Evolutionary conservation across 2,113 vertebrate genomes (phyloP).

Genomic region (Sinosuthora webbiana): DNA sequence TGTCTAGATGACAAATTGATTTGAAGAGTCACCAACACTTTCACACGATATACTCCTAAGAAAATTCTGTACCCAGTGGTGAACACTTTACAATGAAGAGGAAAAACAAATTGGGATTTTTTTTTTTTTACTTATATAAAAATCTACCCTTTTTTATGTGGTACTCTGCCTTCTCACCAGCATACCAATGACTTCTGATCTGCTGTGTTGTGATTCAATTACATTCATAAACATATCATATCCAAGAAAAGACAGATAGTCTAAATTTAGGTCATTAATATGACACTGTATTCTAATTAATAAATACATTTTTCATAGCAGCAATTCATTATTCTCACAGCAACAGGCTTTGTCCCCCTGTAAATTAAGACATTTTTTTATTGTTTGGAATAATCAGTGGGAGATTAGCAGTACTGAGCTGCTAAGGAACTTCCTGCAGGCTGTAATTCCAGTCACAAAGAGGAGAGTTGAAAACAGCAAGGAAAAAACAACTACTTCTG

Average conservation of each 20-base stretch:
- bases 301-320: neutral
- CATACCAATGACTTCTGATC: neutral
- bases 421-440: slow-evolving; percentile 1
- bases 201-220: neutral
- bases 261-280: slow-evolving; percentile 28
- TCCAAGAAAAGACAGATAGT: slow-evolving; percentile 18
- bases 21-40: neutral
- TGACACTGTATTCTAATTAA: neutral
- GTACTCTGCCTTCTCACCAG: neutral
- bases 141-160: neutral
- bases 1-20: neutral
- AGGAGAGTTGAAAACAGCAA: neutral
- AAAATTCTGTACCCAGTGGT: neutral
- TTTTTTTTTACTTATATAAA: neutral
- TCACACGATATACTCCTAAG: neutral
- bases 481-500: neutral
- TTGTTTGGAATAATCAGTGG: slow-evolving; percentile 16
- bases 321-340: slow-evolving; percentile 23
- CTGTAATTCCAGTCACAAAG: neutral
- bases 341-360: neutral
- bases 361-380: slow-evolving; percentile 58
- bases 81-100: neutral
- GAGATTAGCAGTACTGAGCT: slow-evolving; percentile 11
- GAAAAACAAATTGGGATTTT: neutral
- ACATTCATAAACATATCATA: slow-evolving; percentile 2